phyloP scores from a whole-genome alignment of 2,113 vertebrate genomes.

The Hyperopisus bebe region DNA sequence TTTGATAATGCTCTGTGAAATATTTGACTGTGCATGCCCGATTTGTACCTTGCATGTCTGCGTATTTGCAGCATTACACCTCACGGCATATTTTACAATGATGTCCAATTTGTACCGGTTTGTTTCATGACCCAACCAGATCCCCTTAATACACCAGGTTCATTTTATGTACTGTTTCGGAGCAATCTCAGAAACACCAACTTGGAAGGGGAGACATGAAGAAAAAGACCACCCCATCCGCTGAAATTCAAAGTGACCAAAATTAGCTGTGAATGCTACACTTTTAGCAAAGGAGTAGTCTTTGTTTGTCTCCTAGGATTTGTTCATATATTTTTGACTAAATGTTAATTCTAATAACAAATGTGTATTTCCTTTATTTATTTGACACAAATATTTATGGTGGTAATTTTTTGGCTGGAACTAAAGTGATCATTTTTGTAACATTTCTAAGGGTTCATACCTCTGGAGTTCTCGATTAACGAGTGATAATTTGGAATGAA shows the following conservation, averaged over 20 bases:
- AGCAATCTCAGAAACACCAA: not conserved
- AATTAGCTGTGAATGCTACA: not conserved
- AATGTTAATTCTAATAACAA: not conserved
- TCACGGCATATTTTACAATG: too few species aligned
- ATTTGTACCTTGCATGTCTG: too few species aligned
- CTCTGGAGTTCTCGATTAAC: not conserved
- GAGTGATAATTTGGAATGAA: not conserved
- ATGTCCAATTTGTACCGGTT: too few species aligned
- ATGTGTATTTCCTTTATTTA: not conserved
- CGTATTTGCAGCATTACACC: too few species aligned
- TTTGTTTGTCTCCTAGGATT: not conserved
- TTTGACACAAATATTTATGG: not conserved
- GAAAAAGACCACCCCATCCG: not conserved
- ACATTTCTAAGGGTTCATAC: not conserved
- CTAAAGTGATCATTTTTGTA: not conserved
- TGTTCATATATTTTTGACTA: not conserved
- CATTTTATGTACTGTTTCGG: too few species aligned
- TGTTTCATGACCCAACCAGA: too few species aligned
- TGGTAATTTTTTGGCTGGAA: not conserved
- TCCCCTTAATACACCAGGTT: too few species aligned
- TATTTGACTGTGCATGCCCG: too few species aligned
- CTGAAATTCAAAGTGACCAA: not conserved
- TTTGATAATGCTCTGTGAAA: too few species aligned
- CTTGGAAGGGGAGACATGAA: not conserved
- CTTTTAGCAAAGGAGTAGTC: not conserved